Evolutionary conservation across 2,888 invertebrate genomes (phyloP).

Genomic region (Galerucella calmariensis): DNA sequence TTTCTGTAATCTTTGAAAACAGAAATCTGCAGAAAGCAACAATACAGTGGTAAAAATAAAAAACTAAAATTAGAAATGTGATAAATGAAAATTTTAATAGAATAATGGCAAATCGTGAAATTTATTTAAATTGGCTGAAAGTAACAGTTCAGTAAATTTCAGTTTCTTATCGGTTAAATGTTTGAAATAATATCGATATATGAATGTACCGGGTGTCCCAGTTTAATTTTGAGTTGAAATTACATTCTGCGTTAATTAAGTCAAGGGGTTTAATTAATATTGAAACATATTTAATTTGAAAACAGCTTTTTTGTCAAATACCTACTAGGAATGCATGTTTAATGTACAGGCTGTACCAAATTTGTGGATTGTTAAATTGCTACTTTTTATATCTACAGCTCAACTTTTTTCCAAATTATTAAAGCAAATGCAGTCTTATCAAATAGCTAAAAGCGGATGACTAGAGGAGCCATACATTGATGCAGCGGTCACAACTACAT

Average conservation of each 20-base stretch:
- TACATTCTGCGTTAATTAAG: background rate
- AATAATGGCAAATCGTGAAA: background rate
- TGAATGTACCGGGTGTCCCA: conserved; percentile 5
- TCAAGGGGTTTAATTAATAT: background rate
- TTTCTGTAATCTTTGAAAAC: too few relatives aligned
- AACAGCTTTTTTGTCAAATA: background rate
- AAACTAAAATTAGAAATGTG: too few relatives aligned
- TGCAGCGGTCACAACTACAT: too few relatives aligned
- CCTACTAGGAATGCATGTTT: too few relatives aligned
- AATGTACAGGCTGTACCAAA: background rate
- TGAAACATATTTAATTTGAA: background rate
- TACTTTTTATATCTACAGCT: too few relatives aligned
- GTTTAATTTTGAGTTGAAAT: background rate
- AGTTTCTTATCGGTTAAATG: conserved; percentile 14
- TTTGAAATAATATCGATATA: background rate
- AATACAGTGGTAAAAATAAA: too few relatives aligned
- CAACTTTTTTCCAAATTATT: too few relatives aligned
- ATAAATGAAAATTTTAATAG: background rate
- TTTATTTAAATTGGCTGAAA: conserved; percentile 2
- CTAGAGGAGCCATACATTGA: too few relatives aligned
- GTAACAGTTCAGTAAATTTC: conserved; percentile 17
- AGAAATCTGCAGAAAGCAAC: too few relatives aligned
- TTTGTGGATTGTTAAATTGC: background rate
- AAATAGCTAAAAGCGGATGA: too few relatives aligned
- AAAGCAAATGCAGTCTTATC: too few relatives aligned